Base-by-base conservation (phyloP, 2,888 invertebrate species). In the Ctena decussata region DNA sequence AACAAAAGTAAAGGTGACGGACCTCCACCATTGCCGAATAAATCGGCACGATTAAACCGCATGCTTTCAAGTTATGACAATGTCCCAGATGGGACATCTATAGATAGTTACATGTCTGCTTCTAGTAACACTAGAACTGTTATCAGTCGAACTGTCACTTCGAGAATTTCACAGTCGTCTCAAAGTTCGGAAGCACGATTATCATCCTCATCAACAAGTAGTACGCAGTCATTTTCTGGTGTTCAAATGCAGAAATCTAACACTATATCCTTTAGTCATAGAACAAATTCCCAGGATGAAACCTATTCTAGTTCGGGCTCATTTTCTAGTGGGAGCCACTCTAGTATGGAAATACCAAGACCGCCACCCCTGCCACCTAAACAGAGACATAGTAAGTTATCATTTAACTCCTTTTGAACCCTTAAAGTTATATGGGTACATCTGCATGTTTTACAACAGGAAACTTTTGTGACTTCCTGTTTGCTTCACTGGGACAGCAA, bases 381-480 rank as follows among this genome's bases (percentile, higher is more conserved):
- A 96, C 98, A 98, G 96, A 98, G 98, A 96, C 98, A 99, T 97
- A 98, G 98, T 98, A 97, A 98, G 98, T 93, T n/a, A n/a, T n/a
- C n/a, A n/a, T n/a, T n/a, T n/a, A n/a, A n/a, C n/a, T n/a, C n/a
- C n/a, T n/a, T n/a, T n/a, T n/a, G n/a, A n/a, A n/a, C n/a, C n/a
- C n/a, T n/a, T n/a, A n/a, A n/a, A n/a, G n/a, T n/a, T n/a, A n/a
- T n/a, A n/a, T n/a, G n/a, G n/a, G n/a, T n/a, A n/a, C n/a, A n/a
- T n/a, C n/a, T n/a, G n/a, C n/a, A n/a, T n/a, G n/a, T n/a, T n/a
- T n/a, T n/a, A n/a, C n/a, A n/a, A n/a, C n/a, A n/a, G n/a, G n/a
- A n/a, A n/a, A n/a, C n/a, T n/a, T n/a, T n/a, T n/a, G n/a, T n/a
- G n/a, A n/a, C n/a, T n/a, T n/a, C n/a, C n/a, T n/a, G n/a, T n/a